Evolutionary conservation across 1,140 invertebrate genomes (phyloP), one percentile per base, ranked within the genome.

Genomic region (Lerema accius): DNA sequence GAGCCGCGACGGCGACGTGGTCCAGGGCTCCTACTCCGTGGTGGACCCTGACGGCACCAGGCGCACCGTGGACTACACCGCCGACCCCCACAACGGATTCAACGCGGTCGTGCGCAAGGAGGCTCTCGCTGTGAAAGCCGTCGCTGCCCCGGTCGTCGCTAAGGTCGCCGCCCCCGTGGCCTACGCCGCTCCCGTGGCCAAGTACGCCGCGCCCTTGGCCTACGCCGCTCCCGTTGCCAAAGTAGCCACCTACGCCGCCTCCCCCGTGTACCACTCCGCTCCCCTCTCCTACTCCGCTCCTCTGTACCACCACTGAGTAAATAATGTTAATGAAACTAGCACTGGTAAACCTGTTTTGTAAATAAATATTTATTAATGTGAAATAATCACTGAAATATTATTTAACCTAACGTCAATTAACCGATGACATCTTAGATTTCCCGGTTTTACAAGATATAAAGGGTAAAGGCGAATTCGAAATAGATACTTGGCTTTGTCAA

Each of bases 21-120:
- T 94, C 6, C 92, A 93, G 69, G 94, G 94, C 56, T 91, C 91
- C 42, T 94, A 94, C 83, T 93, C 92, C 10, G 80, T 94, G 1
- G 89, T 93, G 14, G 93, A 94, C 81, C 92, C 94, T 3, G 93
- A 95, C 70, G 94, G 94, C 59, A 92, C 91, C 70, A 92, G 92
- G 73, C 91, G 94, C 61, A 94, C 92, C 23, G 94, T 94, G 0
- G 92, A 94, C 61, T 94, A 95, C 82, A 93, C 93, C 13, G 91
- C 92, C 16, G 92, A 92, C 68, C 77, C 82, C 16, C 83, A 89
- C 67, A 91, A 90, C 56, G 91, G 90, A 50, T 92, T 92, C 82
- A 91, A 91, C 71, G 91, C 90, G 11, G 91, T 91, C 39, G 90
- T 91, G 5, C 82, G 78, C 69, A 83, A 75, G 59, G 82, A 85